A percentile compares a stretch with the other conserved stretches of the same genome.
Evolutionary conservation across 2,113 vertebrate species (phyloP).

Genomic region (Trematomus loennbergii): DNA sequence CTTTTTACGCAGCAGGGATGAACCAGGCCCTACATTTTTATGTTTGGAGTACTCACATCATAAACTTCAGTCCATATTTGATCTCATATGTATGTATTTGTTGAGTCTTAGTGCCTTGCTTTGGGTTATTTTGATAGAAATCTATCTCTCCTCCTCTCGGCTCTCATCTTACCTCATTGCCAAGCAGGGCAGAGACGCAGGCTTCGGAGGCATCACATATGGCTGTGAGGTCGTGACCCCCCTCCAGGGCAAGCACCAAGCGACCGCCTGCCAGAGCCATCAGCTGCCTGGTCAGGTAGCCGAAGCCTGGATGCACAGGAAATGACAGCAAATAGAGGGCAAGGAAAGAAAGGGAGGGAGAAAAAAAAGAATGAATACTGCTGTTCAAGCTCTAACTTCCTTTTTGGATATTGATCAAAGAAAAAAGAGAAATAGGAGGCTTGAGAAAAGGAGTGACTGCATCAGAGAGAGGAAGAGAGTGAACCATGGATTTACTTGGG

Average conservation of each 20-base stretch:
- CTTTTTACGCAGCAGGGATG: neutral
- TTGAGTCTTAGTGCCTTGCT: neutral
- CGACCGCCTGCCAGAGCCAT: slow-evolving; percentile 96
- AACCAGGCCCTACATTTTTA: neutral
- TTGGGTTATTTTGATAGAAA: slow-evolving; percentile 13
- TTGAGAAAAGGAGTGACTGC: slow-evolving; percentile 67
- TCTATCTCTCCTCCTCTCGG: slow-evolving; percentile 1
- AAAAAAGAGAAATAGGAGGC: slow-evolving; percentile 36
- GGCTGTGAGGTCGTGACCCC: slow-evolving; percentile 97
- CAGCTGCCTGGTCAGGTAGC: slow-evolving; percentile 98
- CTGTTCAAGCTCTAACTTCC: slow-evolving; percentile 63
- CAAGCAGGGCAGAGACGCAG: slow-evolving; percentile 95
- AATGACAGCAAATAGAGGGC: slow-evolving; percentile 64
- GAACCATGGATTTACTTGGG: slow-evolving; percentile 75
- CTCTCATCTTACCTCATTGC: slow-evolving; percentile 90
- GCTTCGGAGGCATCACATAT: slow-evolving; percentile 98
- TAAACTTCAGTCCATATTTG: neutral
- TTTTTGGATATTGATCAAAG: slow-evolving; percentile 81
- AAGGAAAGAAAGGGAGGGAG: slow-evolving; percentile 7
- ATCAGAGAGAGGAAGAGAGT: slow-evolving; percentile 64
- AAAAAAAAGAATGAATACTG: slow-evolving; percentile 8
- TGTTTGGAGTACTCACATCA: neutral
- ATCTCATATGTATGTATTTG: neutral
- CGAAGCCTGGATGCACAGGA: slow-evolving; percentile 89
- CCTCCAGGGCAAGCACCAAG: slow-evolving; percentile 93